Percentiles rank a stretch among this genome's conserved stretches.
phyloP scores from a whole-genome alignment of 2,797 vertebrate species.

The Melanotaenia parkinsoni region DNA sequence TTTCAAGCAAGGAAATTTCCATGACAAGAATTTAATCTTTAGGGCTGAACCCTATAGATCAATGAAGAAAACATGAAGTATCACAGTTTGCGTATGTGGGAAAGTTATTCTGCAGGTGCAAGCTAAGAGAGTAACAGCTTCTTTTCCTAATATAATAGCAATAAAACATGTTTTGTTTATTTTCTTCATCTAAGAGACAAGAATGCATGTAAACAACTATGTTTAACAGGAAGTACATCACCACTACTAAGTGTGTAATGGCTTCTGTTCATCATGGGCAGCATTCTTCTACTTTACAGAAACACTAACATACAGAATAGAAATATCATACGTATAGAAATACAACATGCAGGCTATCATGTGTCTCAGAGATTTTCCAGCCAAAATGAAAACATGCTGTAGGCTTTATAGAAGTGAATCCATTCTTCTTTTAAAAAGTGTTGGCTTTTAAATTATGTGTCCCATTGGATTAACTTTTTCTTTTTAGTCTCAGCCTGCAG shows the following conservation, averaged over 20 bases:
- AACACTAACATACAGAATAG: too few relatives aligned
- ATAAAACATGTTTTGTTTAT: background rate
- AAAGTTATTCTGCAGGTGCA: background rate
- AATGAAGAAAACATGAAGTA: background rate
- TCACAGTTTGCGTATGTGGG: too few relatives aligned
- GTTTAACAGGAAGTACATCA: too few relatives aligned
- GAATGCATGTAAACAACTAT: background rate
- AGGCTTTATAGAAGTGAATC: background rate
- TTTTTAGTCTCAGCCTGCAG: background rate
- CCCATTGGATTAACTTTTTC: background rate
- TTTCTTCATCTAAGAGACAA: background rate
- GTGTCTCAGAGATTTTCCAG: background rate
- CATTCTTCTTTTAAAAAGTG: too few relatives aligned
- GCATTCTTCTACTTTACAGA: too few relatives aligned
- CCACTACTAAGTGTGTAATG: too few relatives aligned
- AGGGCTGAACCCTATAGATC: background rate
- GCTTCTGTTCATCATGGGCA: too few relatives aligned
- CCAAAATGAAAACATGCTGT: background rate
- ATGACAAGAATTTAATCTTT: background rate
- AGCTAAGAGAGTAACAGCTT: background rate
- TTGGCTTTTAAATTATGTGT: background rate
- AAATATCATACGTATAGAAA: too few relatives aligned
- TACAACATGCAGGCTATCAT: background rate
- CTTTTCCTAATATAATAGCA: background rate
- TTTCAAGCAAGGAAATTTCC: background rate